Base-by-base conservation (phyloP, 2,888 invertebrate genomes). In the Magallana nippona region DNA sequence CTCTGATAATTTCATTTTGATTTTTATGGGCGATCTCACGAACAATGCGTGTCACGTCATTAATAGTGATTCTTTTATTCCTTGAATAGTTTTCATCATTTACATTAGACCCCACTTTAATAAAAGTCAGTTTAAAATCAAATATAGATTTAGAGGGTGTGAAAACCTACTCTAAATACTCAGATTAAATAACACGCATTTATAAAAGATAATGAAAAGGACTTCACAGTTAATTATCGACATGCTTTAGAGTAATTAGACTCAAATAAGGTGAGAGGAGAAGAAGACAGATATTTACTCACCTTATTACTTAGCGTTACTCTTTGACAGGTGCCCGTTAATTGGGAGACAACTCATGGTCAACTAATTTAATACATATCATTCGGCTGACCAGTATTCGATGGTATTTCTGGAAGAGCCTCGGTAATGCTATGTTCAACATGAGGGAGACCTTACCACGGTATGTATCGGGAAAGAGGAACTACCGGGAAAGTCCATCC, bases 401-500 rank as follows among this genome's bases (percentile, higher is more conserved):
- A 44, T 44, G 0, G 8, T 8, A 15, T 60, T 58, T 2, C n/a
- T 17, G 15, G 13, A 60, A 60, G 60, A n/a, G 15, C 8, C 5
- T 8, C n/a, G 60, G 8, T n/a, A 27, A 63, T 27, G 27, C 2
- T 11, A 11, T 13, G 10, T 2, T 71, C 32, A 15, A 71, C 27
- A 71, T 71, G 71, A 71, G 32, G 71, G 71, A 71, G 27, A 15
- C 27, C 27, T 27, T 71, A 22, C 71, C 71, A 71, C 22, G 71
- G 32, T 71, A 71, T 71, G 71, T 22, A 27, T 32, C 71, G 13
- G 27, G 71, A 27, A 71, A 71, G 15, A 22, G 71, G 71, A 71
- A 71, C 13, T 71, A 71, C 32, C 22, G 71, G 71, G 71, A 71
- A 32, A 71, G 71, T 71, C 71, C 71, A 1, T 27, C 71, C 10